Evolutionary conservation across 2,888 invertebrate genomes (phyloP), one percentile per base, ranked within the genome.

Genomic region (Drosophila pegasa): DNA sequence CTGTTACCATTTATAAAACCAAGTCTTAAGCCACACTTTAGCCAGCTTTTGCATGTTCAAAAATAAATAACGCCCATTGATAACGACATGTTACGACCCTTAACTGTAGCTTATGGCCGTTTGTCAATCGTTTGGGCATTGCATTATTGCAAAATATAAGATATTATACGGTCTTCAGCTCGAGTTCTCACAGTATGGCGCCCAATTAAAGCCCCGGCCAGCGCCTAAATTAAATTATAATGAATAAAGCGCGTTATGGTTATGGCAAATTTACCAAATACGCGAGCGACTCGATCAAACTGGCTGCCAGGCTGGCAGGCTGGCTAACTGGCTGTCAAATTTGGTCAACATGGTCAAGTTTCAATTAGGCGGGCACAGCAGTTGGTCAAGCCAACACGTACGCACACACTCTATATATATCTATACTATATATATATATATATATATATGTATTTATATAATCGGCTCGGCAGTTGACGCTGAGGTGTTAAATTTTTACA

Each of bases 221-320:
- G 79, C 67, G 80, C 88, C 88, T 85, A 86, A 89, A 86, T 87
- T 54, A 73, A 89, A 84, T 88, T 87, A 78, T 87, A 85, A 88
- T 85, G 85, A 80, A 84, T 88, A 87, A 85, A 71, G 79, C 81
- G 79, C 81, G 75, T 83, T 85, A 83, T 88, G 90, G 89, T 86
- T 85, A 89, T 90, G 91, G 90, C 78, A 80, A 88, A 87, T 88
- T 90, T 88, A 80, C 91, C 90, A 89, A 87, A 82, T 87, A 88
- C 78, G 89, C 69, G 6, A 38, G 18, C 52, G 63, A 50, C 41
- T 70, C 63, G 64, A 66, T 45, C 48, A 25, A 37, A 54, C 57
- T 47, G 52, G 33, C 38, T 45, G 38, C 31, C 25, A 45, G 40
- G 63, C 59, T 57, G 64, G 35, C 25, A 45, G 40, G 63, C 59